A percentile compares a stretch with the other conserved stretches of the same genome.
These are phyloP conservation scores for Bursaphelenchus okinawaensis DNA, from an alignment of 2,888 invertebrate genomes.

Conservation along the genomic window DNA sequence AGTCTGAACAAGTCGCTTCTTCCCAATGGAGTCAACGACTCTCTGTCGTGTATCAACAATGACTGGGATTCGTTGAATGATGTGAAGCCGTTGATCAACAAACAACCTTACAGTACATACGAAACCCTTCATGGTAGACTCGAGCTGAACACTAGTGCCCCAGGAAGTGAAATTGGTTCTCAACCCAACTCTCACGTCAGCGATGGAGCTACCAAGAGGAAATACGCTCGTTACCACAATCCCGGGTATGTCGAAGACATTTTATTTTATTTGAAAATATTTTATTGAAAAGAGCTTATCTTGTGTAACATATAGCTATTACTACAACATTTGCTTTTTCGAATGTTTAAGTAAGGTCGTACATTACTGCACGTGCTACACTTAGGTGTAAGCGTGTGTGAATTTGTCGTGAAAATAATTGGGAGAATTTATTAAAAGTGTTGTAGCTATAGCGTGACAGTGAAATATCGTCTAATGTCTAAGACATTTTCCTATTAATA, in stretches of 20 bases:
- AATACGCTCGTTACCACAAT: slow-evolving; percentile 12
- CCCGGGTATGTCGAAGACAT: slow-evolving; percentile 6
- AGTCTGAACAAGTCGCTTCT: slow-evolving; percentile 16
- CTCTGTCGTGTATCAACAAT: slow-evolving; percentile 4
- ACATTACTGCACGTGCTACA: no score
- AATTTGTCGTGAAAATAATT: no score
- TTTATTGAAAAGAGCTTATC: no score
- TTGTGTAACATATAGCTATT: no score
- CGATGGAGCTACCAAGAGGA: neutral
- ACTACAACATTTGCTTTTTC: no score
- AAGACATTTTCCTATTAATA: no score
- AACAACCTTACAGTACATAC: slow-evolving; percentile 8
- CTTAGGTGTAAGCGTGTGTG: no score
- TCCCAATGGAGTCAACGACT: neutral
- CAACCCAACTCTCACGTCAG: slow-evolving; percentile 9
- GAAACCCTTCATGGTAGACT: slow-evolving; percentile 9
- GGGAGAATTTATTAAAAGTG: no score
- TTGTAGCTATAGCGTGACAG: no score
- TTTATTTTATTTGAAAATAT: no score
- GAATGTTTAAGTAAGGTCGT: no score
- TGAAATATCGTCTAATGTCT: no score
- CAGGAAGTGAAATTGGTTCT: neutral
- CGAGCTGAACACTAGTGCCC: slow-evolving; percentile 8
- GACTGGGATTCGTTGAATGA: slow-evolving; percentile 18
- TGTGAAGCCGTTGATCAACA: slow-evolving; percentile 15